These are phyloP conservation scores for Sebastes flavidus DNA, from an alignment of 2,797 vertebrate species.

Conservation along the genomic window DNA sequence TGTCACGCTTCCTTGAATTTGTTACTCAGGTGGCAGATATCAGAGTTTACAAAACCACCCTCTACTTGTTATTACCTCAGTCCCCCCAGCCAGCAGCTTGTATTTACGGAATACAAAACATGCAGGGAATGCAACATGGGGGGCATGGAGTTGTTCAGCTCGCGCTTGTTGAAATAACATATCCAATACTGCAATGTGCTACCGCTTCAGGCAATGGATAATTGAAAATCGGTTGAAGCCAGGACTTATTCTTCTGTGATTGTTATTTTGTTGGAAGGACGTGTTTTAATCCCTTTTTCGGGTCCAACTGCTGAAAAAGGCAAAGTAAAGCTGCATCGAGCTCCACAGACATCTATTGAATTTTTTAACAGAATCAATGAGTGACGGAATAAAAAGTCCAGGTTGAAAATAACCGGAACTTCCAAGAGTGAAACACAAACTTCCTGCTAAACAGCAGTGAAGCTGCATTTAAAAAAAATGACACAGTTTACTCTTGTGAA, in stretches of 20 bases:
- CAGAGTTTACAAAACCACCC: constrained; percentile 22
- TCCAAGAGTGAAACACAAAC: constrained; percentile 4
- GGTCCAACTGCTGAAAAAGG: constrained; percentile 23
- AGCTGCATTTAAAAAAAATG: too few species aligned
- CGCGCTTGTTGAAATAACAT: constrained; percentile 45
- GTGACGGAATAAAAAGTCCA: neutral
- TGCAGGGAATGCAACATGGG: constrained; percentile 27
- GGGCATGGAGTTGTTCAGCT: constrained; percentile 3
- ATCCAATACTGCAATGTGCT: constrained; percentile 32
- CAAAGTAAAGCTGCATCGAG: constrained; percentile 15
- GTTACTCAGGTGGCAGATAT: constrained; percentile 48
- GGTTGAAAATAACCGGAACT: neutral
- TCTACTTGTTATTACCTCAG: constrained; percentile 30
- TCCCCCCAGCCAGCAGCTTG: constrained; percentile 19
- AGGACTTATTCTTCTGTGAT: constrained; percentile 43
- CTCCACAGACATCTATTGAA: constrained; percentile 15
- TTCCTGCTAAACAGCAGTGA: neutral
- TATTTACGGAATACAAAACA: constrained; percentile 38
- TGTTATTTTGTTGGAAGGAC: constrained; percentile 49
- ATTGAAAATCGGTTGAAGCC: constrained; percentile 53
- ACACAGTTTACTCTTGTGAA: too few species aligned
- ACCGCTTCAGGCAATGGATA: constrained; percentile 41
- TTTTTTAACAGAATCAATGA: constrained; percentile 22
- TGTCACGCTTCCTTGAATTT: constrained; percentile 37
- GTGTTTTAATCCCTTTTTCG: constrained; percentile 35